Evolutionary conservation across 2,797 vertebrate genomes (phyloP), one percentile per base, ranked within the genome.

Genomic region (Toxotes lorentzi): DNA sequence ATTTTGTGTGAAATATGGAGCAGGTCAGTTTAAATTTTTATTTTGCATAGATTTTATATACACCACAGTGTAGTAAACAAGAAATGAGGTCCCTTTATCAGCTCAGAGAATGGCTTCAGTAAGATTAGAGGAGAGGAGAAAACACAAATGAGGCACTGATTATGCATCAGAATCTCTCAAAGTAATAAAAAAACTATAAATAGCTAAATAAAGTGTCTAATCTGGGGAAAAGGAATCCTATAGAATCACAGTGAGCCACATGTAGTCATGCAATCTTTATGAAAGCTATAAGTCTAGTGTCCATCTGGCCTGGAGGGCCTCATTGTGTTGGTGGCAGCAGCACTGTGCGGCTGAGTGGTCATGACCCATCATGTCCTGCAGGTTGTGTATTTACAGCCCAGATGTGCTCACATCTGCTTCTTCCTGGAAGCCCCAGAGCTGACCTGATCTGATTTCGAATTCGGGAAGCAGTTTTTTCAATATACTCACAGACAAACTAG

Each of bases 381-480:
- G 86, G 84, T 86, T 78, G 74, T 83, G 72, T 83, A 88, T 87
- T 91, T 79, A 64, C 76, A 62, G 73, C 65, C 83, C 93, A 94
- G 91, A 93, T 95, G 92, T 85, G 62, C 54, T 66, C 27, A 91
- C 93, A 95, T 92, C 91, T 95, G 94, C 86, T 79, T 78, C 56
- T 62, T 88, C 82, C 73, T 90, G 54, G 63, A 88, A 82, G 82
- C 89, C 83, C 78, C 54, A 73, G 68, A 89, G 86, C 79, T 81
- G 79, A 84, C 45, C 62, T 88, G 85, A 88, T 84, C 88, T 88
- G 24, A 66, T 89, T 91, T 82, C 27, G 27, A 65, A 64, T 71
- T 30, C 27, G 27, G 27, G 14, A 61, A 76, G 71, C 68, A 56
- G 24, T 60, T 70, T 85, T 60, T 32, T 50, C 34, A 70, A 60